Base-by-base conservation (phyloP, 1,140 invertebrate species). In the Vanessa atalanta region DNA sequence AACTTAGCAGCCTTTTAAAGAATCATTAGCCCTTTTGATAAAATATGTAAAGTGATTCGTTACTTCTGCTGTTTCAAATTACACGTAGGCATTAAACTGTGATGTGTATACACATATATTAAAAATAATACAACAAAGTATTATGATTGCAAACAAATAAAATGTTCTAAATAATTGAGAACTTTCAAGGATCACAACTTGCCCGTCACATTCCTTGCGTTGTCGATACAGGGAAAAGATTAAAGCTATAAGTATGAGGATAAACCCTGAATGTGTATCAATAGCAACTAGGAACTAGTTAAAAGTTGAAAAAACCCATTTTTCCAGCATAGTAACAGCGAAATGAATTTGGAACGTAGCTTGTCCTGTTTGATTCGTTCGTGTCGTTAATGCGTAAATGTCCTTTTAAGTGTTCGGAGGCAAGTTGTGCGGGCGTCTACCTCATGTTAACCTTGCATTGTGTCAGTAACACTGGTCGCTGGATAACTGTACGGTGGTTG, bases 401-500 rank as follows among this genome's bases (percentile, higher is more conserved):
- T 88, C 85, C 85, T 86, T 89, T 84, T 83, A 87, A 85, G 81
- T 86, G 84, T 78, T 83, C 79, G 80, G 76, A 75, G 75, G 68
- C 80, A 47, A 82, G 80, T 80, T 82, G 83, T 72, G 81, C 84
- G 87, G 88, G 82, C 88, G 79, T 89, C 83, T 78, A 91, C 89
- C 88, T 87, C 81, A 73, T 69, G 80, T 81, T 90, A 90, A 86
- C 90, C 88, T 92, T 92, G 89, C 84, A 86, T 84, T 89, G 88
- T 91, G 90, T 89, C 88, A 92, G 86, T 90, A 88, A 89, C 90
- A 91, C 84, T 85, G 80, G 77, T 80, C 76, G 78, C 81, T 82
- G 89, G 80, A 88, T 91, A 92, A 91, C 89, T 88, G 90, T 90
- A 88, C 85, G 85, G 80, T 84, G 79, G 77, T 75, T 86, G 86